These are phyloP conservation scores for Punctoribates punctum DNA, from an alignment of 2,888 invertebrate species.

Conservation along the genomic window DNA sequence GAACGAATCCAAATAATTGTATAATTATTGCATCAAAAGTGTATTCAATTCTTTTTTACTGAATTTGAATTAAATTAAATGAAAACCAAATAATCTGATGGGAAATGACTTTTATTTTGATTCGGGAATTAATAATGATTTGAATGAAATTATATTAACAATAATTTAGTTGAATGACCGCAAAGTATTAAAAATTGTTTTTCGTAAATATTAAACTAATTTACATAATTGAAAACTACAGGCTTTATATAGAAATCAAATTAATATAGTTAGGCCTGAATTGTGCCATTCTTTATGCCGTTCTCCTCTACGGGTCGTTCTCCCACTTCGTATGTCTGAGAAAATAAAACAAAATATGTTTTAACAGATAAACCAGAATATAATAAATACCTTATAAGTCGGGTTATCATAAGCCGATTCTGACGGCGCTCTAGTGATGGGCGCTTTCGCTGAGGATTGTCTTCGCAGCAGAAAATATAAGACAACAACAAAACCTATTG, in stretches of 20 bases:
- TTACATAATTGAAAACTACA: conserved; percentile 9
- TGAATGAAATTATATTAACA: neutral
- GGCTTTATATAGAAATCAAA: neutral
- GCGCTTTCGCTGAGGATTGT: conserved; percentile 66
- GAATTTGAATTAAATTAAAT: too few species aligned
- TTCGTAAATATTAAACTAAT: too few species aligned
- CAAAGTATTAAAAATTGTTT: neutral
- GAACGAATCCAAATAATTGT: too few species aligned
- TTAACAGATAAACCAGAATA: neutral
- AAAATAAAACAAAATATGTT: conserved; percentile 36
- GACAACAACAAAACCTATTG: conserved; percentile 73
- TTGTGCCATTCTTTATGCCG: conserved; percentile 19
- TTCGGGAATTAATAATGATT: neutral
- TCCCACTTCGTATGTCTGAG: conserved; percentile 47
- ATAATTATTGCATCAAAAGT: too few species aligned
- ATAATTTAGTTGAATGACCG: neutral
- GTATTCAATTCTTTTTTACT: too few species aligned
- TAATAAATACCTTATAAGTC: conserved; percentile 71
- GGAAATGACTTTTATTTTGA: too few species aligned
- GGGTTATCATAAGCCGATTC: conserved; percentile 90
- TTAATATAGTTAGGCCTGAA: conserved; percentile 13
- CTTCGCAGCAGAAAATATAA: conserved; percentile 73
- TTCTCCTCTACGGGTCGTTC: conserved; percentile 48
- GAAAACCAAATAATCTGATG: neutral
- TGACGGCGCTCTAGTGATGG: conserved; percentile 71